Conservation (phyloP, 2,113 vertebrate species). For the Grantiella picta region DNA sequence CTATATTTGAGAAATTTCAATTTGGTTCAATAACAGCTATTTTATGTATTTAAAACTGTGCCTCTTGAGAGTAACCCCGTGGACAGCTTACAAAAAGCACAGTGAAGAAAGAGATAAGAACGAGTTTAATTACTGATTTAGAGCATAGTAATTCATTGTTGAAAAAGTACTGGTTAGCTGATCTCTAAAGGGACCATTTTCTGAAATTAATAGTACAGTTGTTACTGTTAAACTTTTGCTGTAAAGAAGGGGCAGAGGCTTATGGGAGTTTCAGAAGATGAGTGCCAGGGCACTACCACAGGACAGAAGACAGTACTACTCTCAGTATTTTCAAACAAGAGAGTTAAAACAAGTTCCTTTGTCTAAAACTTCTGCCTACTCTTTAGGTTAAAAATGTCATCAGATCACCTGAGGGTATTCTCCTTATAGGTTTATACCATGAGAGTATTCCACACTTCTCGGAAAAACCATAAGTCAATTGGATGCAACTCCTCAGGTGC, state of each 20-base stretch:
- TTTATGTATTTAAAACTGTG: not conserved
- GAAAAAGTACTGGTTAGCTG: not conserved
- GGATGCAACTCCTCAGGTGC: not conserved
- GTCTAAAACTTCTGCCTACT: not conserved
- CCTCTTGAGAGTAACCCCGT: not conserved
- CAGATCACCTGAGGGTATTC: not conserved
- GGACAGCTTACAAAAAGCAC: not conserved
- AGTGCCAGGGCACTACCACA: not conserved
- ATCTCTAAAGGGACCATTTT: not conserved
- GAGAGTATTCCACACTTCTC: not conserved
- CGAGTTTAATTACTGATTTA: not conserved
- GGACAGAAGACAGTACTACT: not conserved
- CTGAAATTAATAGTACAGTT: not conserved
- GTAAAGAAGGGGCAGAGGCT: not conserved
- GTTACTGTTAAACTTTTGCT: not conserved
- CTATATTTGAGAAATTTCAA: not conserved
- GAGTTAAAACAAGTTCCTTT: not conserved
- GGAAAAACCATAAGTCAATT: not conserved
- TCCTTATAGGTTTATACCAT: not conserved
- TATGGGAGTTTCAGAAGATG: not conserved
- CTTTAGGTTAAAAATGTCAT: constrained; percentile 20
- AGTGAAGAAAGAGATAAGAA: not conserved
- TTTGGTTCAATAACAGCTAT: not conserved
- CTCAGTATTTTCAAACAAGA: not conserved
- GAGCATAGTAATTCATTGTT: not conserved